A percentile compares a stretch with the other conserved stretches of the same genome.
Conservation (phyloP, 1,140 invertebrate species). For the Pentalonia nigronervosa region DNA sequence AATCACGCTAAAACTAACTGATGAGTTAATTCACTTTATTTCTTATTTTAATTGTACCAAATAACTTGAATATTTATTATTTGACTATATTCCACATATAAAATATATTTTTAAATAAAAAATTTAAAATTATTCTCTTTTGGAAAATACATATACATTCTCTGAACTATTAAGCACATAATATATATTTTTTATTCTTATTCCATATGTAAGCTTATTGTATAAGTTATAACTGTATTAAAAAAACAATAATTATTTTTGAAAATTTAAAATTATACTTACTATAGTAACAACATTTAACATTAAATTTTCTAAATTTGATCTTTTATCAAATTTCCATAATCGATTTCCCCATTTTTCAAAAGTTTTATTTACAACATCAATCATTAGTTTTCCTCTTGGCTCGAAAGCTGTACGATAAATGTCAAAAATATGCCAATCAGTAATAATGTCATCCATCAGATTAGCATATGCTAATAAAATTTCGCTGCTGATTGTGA, state of each 20-base stretch:
- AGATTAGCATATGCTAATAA: not conserved
- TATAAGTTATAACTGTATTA: not conserved
- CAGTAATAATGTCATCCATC: not conserved
- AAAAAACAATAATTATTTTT: not conserved
- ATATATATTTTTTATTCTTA: not conserved
- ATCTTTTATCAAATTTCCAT: conserved; percentile 46
- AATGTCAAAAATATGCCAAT: conserved; percentile 37
- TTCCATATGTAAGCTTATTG: not conserved
- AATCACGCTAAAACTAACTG: not conserved
- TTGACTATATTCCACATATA: not conserved
- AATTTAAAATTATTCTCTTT: not conserved
- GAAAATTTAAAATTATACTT: not conserved
- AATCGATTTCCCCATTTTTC: conserved; percentile 39
- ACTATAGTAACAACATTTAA: conserved; percentile 26
- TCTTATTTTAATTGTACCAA: not conserved
- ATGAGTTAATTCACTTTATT: not conserved
- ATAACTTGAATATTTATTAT: not conserved
- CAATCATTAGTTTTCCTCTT: conserved; percentile 35
- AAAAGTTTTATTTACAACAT: not conserved
- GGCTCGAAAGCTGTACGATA: conserved; percentile 46
- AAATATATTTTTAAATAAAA: not conserved
- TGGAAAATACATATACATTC: not conserved
- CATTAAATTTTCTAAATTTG: conserved; percentile 28
- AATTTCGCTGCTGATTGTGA: not conserved
- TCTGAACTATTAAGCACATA: no score